These are phyloP conservation scores for Butorides virescens DNA, from an alignment of 2,113 vertebrate species.

Conservation along the genomic window DNA sequence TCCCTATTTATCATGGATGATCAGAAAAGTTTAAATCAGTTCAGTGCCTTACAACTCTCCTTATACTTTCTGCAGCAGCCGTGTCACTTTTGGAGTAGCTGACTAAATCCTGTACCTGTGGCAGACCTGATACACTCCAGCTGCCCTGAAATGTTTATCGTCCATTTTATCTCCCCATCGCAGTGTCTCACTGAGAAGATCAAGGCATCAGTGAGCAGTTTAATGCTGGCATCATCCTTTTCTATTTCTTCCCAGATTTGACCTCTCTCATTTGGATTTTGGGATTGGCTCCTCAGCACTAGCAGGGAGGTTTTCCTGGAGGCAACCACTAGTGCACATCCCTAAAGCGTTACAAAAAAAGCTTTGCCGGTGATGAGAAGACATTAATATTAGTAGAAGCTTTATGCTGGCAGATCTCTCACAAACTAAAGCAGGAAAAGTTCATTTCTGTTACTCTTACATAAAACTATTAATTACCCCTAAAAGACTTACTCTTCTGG, in stretches of 20 bases:
- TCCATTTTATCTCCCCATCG: slow-evolving; percentile 1
- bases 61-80: neutral
- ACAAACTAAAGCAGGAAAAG: neutral
- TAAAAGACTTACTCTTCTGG: neutral
- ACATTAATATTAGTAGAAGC: neutral
- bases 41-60: neutral
- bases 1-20: neutral
- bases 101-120: neutral
- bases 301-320: neutral
- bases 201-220: neutral
- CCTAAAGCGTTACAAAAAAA: neutral
- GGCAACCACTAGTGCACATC: neutral
- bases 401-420: neutral
- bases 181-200: neutral
- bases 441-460: neutral
- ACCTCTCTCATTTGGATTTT: neutral
- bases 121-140: neutral
- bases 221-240: neutral
- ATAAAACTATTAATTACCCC: neutral
- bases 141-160: neutral
- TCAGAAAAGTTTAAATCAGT: neutral
- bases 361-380: neutral
- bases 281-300: neutral
- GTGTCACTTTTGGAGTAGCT: neutral
- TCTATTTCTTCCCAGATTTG: neutral